These are phyloP conservation scores for Clytia hemisphaerica DNA, from an alignment of 30 jellyfish, hydroid and myxozoan species.

Conservation along the genomic window DNA sequence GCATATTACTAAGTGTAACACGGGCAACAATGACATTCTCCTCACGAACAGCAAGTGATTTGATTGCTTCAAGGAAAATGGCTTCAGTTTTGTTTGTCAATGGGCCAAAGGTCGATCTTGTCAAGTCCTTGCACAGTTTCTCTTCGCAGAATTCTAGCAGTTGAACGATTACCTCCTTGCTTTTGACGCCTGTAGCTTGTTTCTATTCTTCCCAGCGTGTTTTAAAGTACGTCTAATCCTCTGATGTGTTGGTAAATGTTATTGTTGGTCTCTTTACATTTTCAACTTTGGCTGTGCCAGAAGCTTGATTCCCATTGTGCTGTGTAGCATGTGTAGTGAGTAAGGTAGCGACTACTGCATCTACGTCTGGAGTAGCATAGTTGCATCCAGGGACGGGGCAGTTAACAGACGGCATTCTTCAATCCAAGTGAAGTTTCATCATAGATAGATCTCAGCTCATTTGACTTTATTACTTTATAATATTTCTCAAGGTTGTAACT, in stretches of 20 bases:
- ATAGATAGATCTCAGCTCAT: neutral
- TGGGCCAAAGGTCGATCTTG: conserved; percentile 30
- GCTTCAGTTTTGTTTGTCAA: conserved; percentile 29
- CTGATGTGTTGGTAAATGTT: conserved; percentile 23
- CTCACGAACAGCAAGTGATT: conserved; percentile 27
- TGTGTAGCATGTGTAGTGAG: conserved; percentile 5
- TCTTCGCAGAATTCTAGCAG: conserved; percentile 34
- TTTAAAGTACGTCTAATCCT: conserved; percentile 36
- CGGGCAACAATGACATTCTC: conserved; percentile 36
- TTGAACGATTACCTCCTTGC: conserved; percentile 28
- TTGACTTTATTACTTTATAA: neutral
- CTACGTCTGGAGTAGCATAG: conserved; percentile 82
- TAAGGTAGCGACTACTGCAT: neutral
- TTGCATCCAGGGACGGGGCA: conserved; percentile 26
- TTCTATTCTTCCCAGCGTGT: conserved; percentile 41
- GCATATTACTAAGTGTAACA: conserved; percentile 12
- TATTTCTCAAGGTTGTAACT: too few species aligned
- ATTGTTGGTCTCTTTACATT: conserved; percentile 35
- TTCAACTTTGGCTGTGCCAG: conserved; percentile 33
- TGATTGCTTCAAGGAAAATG: neutral
- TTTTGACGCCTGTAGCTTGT: conserved; percentile 21
- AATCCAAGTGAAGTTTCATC: neutral
- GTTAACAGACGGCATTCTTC: conserved; percentile 2
- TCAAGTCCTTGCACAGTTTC: conserved; percentile 31
- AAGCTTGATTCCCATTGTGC: neutral